Conservation (phyloP, 2,888 invertebrate species). For the Aproaerema taeniolella region DNA sequence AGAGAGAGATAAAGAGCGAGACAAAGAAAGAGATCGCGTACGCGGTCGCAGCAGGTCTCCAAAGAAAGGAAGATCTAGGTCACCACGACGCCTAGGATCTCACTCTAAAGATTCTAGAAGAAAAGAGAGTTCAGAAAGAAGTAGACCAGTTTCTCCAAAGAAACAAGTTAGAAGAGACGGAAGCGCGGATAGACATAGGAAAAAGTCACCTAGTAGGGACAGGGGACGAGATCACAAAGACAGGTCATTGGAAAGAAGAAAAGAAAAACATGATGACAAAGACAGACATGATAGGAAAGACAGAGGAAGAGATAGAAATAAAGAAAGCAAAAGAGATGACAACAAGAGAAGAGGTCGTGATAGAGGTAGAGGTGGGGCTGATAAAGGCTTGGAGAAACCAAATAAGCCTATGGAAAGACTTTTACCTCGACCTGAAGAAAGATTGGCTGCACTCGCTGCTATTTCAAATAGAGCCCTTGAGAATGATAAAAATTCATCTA, state of each 20-base stretch:
- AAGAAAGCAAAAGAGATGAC: conserved; percentile 73
- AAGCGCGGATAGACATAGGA: conserved; percentile 60
- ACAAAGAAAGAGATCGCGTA: conserved; percentile 71
- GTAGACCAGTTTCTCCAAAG: conserved; percentile 70
- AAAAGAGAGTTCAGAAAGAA: conserved; percentile 69
- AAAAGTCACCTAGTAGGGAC: conserved; percentile 60
- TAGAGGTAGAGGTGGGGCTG: conserved; percentile 66
- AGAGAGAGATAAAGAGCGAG: conserved; percentile 67
- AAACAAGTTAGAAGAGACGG: conserved; percentile 58
- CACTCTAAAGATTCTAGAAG: conserved; percentile 62
- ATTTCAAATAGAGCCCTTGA: conserved; percentile 67
- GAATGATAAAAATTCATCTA: conserved; percentile 61
- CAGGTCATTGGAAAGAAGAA: conserved; percentile 65
- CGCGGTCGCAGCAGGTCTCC: conserved; percentile 69
- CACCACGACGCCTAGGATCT: conserved; percentile 53
- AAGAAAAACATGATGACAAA: conserved; percentile 75
- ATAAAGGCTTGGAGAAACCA: conserved; percentile 79
- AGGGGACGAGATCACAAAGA: conserved; percentile 71
- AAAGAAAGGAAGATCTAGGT: conserved; percentile 63
- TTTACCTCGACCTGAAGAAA: conserved; percentile 79
- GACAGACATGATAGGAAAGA: conserved; percentile 82
- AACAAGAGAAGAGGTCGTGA: conserved; percentile 71
- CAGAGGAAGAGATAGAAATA: conserved; percentile 80
- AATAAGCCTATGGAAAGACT: conserved; percentile 79
- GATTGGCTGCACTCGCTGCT: conserved; percentile 78